Base-by-base conservation (phyloP, 2,113 vertebrate species). In the Tor tambroides region DNA sequence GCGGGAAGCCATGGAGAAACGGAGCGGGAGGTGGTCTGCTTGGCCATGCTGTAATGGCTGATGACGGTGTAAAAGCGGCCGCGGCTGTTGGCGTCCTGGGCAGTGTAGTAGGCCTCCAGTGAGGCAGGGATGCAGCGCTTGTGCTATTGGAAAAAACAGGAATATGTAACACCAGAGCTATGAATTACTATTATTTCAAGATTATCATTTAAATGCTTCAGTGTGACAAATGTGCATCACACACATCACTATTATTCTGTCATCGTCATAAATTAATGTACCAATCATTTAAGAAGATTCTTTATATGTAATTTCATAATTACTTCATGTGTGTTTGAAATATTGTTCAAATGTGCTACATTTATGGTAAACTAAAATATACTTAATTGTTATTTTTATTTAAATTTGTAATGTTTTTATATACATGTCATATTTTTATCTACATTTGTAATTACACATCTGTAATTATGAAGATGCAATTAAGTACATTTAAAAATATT, bases 11-110 rank as follows among this genome's bases (percentile, higher is more conserved):
- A 99, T 23, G 98, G 98, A 0, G 97, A 97, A 74, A 99, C 96
- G 0, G 98, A 97, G 89, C 97, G 95, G 26, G 97, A 98, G 85
- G 96, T 97, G 96, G 96, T 98, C 95, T 99, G 98, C 96, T 99
- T 99, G 93, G 98, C 97, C 97, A 99, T 96, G 91, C 97, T 99
- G 96, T 99, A 99, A 93, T 99, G 98, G 95, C 98, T 99, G 95
- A 99, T 99, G 94, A 99, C 96, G 0, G 98, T 99, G 95, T 99
- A 99, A 95, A 99, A 98, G 88, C 97, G 95, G 90, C 97, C 97
- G 90, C 97, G 95, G 10, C 97, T 97, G 94, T 95, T 97, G 93
- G 96, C 96, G 80, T 99, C 98, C 94, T 99, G 98, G 71, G 98
- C 96, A 0, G 97, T 97, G 90, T 99, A 99, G 93, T 99, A 99